phyloP scores from a whole-genome alignment of 2,797 vertebrate species.

The Falco concolor region DNA sequence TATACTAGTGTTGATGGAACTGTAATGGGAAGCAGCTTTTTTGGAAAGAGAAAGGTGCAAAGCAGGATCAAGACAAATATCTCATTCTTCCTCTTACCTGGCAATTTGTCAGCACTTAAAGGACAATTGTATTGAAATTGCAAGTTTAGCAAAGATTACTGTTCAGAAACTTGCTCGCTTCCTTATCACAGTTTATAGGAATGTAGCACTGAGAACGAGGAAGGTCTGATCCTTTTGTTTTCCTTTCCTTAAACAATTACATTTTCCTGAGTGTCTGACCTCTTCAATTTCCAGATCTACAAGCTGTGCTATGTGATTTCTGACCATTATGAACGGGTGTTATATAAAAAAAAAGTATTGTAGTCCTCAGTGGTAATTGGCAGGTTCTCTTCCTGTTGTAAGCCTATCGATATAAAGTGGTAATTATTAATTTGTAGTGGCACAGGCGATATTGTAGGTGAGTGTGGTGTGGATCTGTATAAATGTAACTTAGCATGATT shows the following conservation, averaged over 20 bases:
- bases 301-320: neutral
- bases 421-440: neutral
- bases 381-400: neutral
- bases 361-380: neutral
- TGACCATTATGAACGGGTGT: neutral
- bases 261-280: neutral
- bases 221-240: neutral
- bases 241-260: neutral
- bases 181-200: neutral
- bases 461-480: fast-evolving
- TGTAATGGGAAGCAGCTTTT: neutral
- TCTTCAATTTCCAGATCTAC: neutral
- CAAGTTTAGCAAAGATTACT: neutral
- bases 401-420: neutral
- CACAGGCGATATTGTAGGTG: neutral
- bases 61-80: neutral
- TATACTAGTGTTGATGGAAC: neutral
- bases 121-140: neutral
- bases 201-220: neutral
- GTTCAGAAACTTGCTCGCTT: neutral
- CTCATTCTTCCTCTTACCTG: neutral
- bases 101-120: neutral
- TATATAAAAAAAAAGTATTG: neutral
- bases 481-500: neutral
- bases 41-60: neutral